A percentile compares a stretch with the other conserved stretches of the same genome.
Evolutionary conservation across 2,888 invertebrate species (phyloP).

Genomic region (Drosophila meridiana): DNA sequence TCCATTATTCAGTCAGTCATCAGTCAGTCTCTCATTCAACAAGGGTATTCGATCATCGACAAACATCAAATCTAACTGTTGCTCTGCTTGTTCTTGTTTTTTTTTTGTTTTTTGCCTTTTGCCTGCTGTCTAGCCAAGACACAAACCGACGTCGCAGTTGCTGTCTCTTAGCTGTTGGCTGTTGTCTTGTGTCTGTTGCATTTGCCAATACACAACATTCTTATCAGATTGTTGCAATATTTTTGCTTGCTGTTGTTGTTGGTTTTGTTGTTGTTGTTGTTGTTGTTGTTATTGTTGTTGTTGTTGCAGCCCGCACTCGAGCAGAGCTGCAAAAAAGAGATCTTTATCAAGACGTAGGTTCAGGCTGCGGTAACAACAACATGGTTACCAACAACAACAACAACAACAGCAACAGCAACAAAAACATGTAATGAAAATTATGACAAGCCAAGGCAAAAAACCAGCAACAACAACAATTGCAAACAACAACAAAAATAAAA

Average conservation of each 20-base stretch:
- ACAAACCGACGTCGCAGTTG: slow-evolving; percentile 38
- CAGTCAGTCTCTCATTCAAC: background rate
- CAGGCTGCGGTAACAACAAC: slow-evolving; percentile 59
- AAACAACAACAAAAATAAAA: slow-evolving; percentile 13
- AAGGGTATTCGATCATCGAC: slow-evolving; percentile 7
- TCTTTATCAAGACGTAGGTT: slow-evolving; percentile 77
- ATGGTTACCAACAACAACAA: slow-evolving; percentile 29
- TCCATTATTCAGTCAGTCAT: background rate
- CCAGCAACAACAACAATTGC: slow-evolving; percentile 32
- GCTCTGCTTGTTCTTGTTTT: slow-evolving; percentile 1
- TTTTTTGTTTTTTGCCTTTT: background rate
- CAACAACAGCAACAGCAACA: slow-evolving; percentile 27
- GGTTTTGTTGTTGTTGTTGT: slow-evolving; percentile 27
- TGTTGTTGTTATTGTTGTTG: slow-evolving; percentile 48
- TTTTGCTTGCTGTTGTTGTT: slow-evolving; percentile 55
- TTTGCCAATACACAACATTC: slow-evolving; percentile 65
- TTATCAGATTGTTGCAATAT: slow-evolving; percentile 78
- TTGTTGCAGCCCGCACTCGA: slow-evolving; percentile 64
- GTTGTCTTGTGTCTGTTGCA: slow-evolving; percentile 44
- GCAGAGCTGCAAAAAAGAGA: slow-evolving; percentile 53
- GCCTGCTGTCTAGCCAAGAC: slow-evolving; percentile 36
- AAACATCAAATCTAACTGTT: background rate
- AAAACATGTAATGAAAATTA: slow-evolving; percentile 77
- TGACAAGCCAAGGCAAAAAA: slow-evolving; percentile 65
- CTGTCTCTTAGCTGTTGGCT: slow-evolving; percentile 33